Base-by-base conservation (phyloP, 2,113 vertebrate species). In the Lophius piscatorius region DNA sequence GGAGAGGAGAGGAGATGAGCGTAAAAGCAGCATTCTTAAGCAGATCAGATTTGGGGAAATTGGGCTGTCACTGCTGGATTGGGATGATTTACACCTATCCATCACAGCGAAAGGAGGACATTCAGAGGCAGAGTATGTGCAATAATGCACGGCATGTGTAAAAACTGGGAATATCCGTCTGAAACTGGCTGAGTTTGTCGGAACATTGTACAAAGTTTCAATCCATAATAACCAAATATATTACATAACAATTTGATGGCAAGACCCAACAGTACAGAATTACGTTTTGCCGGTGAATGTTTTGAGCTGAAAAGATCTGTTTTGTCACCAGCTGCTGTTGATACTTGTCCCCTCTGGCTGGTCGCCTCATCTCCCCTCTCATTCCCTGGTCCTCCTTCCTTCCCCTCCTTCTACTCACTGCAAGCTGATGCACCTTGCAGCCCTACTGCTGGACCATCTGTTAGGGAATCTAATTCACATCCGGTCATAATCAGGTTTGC, bases 31-130 rank as follows among this genome's bases (percentile, higher is more conserved):
- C 87, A 94, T 86, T 97, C 95, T 98, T 98, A 98, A 98, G 94
- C 94, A 98, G 95, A 98, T 98, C 96, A 98, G 95, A 97, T 97
- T 95, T 94, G 94, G 77, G 67, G 90, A 97, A 98, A 99, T 98
- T 97, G 96, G 95, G 93, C 96, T 99, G 96, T 98, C 97, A 98
- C 92, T 93, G 92, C 91, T 70, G 95, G 94, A 95, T 92, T 93
- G 96, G 91, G 89, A 92, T 96, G 95, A 98, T 97, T 97, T 98
- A 96, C 95, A 95, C 95, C 92, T 93, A 91, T 98, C 96, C 93
- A 96, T 99, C 96, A 98, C 91, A 80, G 28, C 40, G 21, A 63
- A 48, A 39, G 48, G 46, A 18, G 41, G 57, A 45, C 59, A 52
- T 34, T 63, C 61, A 61, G 48, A 72, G 58, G 35, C 12, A n/a